Evolutionary conservation across 2,888 invertebrate species (phyloP).

Genomic region (Chromoteleia sp.): DNA sequence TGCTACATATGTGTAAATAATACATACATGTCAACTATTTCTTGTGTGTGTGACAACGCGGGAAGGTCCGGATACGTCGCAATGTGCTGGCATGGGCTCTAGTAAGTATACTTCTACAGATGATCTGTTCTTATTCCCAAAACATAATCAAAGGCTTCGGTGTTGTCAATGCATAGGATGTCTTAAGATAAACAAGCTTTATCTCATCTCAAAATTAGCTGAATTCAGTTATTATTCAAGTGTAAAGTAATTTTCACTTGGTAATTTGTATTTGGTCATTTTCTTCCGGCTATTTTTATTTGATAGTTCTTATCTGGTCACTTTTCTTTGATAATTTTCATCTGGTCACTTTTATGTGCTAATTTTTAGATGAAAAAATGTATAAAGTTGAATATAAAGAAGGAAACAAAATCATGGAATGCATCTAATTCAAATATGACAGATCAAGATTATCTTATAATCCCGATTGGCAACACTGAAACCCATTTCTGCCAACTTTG

Average conservation of each 20-base stretch:
- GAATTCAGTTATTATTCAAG: no score
- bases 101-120: constrained; percentile 86
- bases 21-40: constrained; percentile 82
- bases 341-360: no score
- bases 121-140: constrained; percentile 37
- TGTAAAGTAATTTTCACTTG: no score
- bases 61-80: constrained; percentile 87
- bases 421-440: background rate
- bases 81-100: constrained; percentile 86
- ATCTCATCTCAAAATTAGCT: no score
- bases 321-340: no score
- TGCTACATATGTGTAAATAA: constrained; percentile 81
- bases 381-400: no score
- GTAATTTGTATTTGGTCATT: no score
- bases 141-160: constrained; percentile 27
- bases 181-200: background rate
- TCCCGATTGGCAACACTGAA: constrained; percentile 17
- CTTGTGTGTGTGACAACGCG: constrained; percentile 83
- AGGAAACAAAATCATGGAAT: no score
- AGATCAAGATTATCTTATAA: constrained; percentile 1
- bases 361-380: no score
- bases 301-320: no score
- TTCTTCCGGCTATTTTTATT: no score
- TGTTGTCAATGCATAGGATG: constrained; percentile 36
- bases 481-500: constrained; percentile 3